Evolutionary conservation across 2,888 invertebrate species (phyloP), one percentile per base, ranked within the genome.

Genomic region (Nephrotoma guestfalica): DNA sequence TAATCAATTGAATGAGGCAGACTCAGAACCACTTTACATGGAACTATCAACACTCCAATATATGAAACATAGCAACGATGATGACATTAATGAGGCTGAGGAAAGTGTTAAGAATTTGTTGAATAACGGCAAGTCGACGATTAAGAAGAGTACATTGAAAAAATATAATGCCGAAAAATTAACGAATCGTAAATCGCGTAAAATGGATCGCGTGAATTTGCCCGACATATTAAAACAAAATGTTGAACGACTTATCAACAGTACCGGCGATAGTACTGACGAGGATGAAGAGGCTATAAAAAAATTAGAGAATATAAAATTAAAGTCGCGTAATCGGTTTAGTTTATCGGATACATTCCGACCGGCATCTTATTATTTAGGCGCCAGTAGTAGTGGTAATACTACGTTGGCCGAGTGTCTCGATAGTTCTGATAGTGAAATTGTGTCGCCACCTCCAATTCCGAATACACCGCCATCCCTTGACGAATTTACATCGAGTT

Each of bases 341-440:
- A 97, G 97, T 91, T 93, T 97, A 87, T 97, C 97, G 0, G 97
- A 97, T 90, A 97, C 96, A 0, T 97, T 97, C 90, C 93, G 97
- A 86, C 97, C 97, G 0, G 97, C 97, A 0, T 97, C 97, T 0
- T 97, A 97, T 90, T 97, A 97, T 90, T 90, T 97, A 83, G 95
- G 95, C 41, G 94, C 94, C 0, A 95, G 94, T 89, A 93, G 95
- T 41, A 71, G 71, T 9, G 94, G 94, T 0, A 95, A 94, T 89
- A 93, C 94, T 89, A 93, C 93, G 87, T 91, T 93, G 43, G 93
- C 94, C 13, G 95, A 96, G 88, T 93, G 94, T 88, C 95, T 95
- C 87, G 96, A 96, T 90, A 96, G 96, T 88, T 96, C 95, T 0
- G 97, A 97, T 88, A 95, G 95, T 89, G 97, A 97, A 89, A 92